Conservation (phyloP, 1,140 invertebrate species). For the Stratiolaelaps scimitus region DNA sequence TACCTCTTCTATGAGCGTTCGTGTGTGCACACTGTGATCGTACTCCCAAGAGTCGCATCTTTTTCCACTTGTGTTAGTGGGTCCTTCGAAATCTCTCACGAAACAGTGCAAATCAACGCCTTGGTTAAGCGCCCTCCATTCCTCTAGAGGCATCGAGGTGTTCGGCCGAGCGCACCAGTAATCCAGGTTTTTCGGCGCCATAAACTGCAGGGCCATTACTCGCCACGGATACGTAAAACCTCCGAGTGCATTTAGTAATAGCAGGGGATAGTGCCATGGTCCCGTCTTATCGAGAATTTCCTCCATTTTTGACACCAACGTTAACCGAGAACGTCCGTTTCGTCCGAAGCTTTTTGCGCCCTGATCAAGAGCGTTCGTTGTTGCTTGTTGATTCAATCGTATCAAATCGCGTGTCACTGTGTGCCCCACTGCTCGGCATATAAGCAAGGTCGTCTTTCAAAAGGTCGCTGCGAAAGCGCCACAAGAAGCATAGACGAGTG, state of each 20-base stretch:
- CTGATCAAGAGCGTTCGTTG: too few relatives aligned
- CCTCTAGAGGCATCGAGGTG: slow-evolving; percentile 1
- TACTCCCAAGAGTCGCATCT: slow-evolving; percentile 2
- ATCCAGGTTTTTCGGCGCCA: slow-evolving; percentile 4
- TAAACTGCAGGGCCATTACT: slow-evolving; percentile 8
- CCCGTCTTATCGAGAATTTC: slow-evolving; percentile 6
- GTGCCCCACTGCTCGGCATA: too few relatives aligned
- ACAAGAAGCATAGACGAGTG: too few relatives aligned
- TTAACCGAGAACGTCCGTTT: too few relatives aligned
- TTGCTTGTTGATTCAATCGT: too few relatives aligned
- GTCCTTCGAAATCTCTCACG: neutral
- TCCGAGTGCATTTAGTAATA: neutral
- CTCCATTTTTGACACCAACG: too few relatives aligned
- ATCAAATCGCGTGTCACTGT: too few relatives aligned
- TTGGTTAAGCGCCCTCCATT: neutral
- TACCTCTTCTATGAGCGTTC: neutral
- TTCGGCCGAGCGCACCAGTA: slow-evolving; percentile 22
- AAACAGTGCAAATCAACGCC: neutral
- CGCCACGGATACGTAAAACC: slow-evolving; percentile 2
- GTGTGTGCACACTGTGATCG: neutral
- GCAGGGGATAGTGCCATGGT: slow-evolving; percentile 1
- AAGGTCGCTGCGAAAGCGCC: too few relatives aligned
- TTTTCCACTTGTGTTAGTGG: neutral
- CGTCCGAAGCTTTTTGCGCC: too few relatives aligned
- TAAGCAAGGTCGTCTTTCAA: too few relatives aligned